Evolutionary conservation across 2,797 vertebrate species (phyloP), one percentile per base, ranked within the genome.

Genomic region (Oophaga sylvatica): DNA sequence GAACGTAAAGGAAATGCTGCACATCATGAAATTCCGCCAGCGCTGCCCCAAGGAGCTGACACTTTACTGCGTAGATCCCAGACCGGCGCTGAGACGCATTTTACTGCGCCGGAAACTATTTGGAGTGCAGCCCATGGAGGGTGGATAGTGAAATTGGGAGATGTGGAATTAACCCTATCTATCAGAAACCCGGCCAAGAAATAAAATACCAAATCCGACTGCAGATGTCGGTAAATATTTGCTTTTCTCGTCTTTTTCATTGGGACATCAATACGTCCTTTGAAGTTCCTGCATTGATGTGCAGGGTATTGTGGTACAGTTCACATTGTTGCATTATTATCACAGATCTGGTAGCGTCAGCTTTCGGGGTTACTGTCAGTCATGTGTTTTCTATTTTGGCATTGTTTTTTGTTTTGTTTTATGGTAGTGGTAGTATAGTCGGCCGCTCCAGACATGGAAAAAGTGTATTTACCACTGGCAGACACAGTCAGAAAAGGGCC

Each of bases 191-290:
- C 17, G 10, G 53, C 20, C 6, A 16, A 29, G 16, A 10, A 59
- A 19, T 19, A 8, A n/a, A 82, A 78, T 65, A 26, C 45, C 67
- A 71, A 11, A 35, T 70, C 26, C 29, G 26, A 11, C 60, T 75
- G 12, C 16, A 73, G 59, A 82, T 77, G 48, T 76, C 29, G n/a
- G 80, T 48, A 83, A 83, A 87, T 78, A 77, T 83, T 79, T 83
- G 48, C 17, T 20, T 31, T 35, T 48, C 80, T 41, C n/a, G 11
- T 48, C 48, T 57, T 81, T 80, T 81, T 73, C 45, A n/a, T 81
- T 63, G 19, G 75, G 22, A 12, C 65, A 73, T 81, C 35, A 56
- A 82, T 77, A 53, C 35, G 9, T 81, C n/a, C 10, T 29, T 87
- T 67, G n/a, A 81, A 81, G 62, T 65, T 17, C 12, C 22, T 65